Conservation (phyloP, 1,140 invertebrate genomes). For the Drosophila neocordata region DNA sequence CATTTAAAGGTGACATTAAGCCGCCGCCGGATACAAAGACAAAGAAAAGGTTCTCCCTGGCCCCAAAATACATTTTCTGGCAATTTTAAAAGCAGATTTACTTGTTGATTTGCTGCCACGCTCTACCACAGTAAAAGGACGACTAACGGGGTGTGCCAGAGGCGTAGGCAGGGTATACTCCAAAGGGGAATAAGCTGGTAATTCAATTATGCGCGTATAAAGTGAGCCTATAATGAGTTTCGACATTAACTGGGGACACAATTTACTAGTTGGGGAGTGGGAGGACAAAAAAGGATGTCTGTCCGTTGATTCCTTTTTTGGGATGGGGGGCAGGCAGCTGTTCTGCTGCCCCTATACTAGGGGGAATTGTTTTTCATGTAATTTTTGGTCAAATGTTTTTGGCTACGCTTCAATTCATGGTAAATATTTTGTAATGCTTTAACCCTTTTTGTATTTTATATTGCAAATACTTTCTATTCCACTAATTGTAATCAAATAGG, state of each 20-base stretch:
- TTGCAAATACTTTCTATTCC: not conserved
- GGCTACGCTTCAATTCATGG: not conserved
- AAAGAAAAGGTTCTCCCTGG: slow-evolving; percentile 26
- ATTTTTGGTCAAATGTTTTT: slow-evolving; percentile 15
- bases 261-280: not conserved
- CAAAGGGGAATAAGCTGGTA: slow-evolving; percentile 16
- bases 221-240: slow-evolving; percentile 48
- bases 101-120: slow-evolving; percentile 67
- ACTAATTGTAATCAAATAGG: slow-evolving; percentile 20
- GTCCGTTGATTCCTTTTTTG: not conserved
- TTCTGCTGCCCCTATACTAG: not conserved
- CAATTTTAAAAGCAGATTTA: slow-evolving; percentile 47
- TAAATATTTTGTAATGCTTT: not conserved
- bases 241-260: slow-evolving; percentile 31
- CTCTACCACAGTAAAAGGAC: not conserved
- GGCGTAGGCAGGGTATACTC: not conserved
- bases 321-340: not conserved
- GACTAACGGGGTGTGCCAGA: not conserved
- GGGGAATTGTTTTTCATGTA: slow-evolving; percentile 21
- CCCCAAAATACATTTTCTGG: slow-evolving; percentile 38
- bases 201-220: slow-evolving; percentile 70
- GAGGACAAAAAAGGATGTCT: not conserved
- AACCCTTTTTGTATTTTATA: slow-evolving; percentile 1
- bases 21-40: slow-evolving; percentile 34
- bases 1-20: slow-evolving; percentile 72